Evolutionary conservation across 2,888 invertebrate genomes (phyloP), one percentile per base, ranked within the genome.

Genomic region (Rhagium mordax): DNA sequence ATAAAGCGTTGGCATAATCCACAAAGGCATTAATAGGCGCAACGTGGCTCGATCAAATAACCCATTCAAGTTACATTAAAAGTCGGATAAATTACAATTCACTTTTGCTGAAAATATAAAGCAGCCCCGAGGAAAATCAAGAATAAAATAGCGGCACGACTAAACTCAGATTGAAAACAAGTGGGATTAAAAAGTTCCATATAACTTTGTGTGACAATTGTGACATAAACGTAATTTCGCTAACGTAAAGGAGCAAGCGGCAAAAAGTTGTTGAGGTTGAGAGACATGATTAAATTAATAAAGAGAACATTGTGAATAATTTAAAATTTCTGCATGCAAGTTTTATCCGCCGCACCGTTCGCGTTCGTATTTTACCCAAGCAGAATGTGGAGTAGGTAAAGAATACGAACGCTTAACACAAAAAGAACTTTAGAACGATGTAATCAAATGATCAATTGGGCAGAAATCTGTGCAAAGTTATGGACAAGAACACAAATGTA

Each of bases 191-290:
- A 68, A 68, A 64, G 29, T 68, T 66, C 49, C 65, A 53, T 21
- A 47, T 21, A 48, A 66, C 53, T 72, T 61, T 16, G 47, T 55
- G 48, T 49, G 51, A 49, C 55, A 49, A 48, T 33, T 64, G 68
- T 64, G 72, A 67, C 57, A 60, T 62, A 20, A 57, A 65, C 41
- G 64, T 68, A 68, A 72, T 69, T 18, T 55, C 21, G 69, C 51
- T 27, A 48, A 64, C 59, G 33, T 41, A 55, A 64, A 68, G 68
- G 57, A 41, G 55, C 48, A 33, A 20, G 59, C 51, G 41, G 65
- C 33, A 20, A 51, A 62, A 60, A 72, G 59, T 65, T 65, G 29
- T 47, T 47, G 47, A 47, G 67, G 55, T 57, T 67, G 67, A 67
- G 41, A 41, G 67, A 47, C 55, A 57, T 57, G 67, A 67, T 67